Conservation (phyloP, 2,797 vertebrate species). For the Remorina albescens region DNA sequence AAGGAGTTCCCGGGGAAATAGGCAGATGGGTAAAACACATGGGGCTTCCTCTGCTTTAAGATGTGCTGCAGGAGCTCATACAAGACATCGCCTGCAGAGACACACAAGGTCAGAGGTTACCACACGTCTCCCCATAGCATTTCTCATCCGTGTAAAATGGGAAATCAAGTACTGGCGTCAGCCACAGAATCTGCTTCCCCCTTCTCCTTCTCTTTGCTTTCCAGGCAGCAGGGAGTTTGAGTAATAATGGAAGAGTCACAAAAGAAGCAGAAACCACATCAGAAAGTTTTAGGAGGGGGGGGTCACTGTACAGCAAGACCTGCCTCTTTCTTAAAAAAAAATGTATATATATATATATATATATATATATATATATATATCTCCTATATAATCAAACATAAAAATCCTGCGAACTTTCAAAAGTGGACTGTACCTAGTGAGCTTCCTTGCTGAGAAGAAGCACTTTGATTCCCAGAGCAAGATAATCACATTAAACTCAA, state of each 20-base stretch:
- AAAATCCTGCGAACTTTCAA: background rate
- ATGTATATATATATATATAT: no score
- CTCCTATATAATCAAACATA: constrained; percentile 15
- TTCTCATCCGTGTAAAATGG: constrained; percentile 1
- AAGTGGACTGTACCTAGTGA: background rate
- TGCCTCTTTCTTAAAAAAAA: constrained; percentile 18
- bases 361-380: no score
- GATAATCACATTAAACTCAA: background rate
- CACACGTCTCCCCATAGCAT: background rate
- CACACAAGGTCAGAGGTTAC: constrained; percentile 56
- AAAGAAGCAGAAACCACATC: background rate
- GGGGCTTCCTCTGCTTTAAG: constrained; percentile 95
- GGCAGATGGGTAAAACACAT: constrained; percentile 87
- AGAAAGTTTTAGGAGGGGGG: background rate
- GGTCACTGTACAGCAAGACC: background rate
- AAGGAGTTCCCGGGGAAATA: constrained; percentile 94
- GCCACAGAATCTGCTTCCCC: background rate
- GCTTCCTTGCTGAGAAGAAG: background rate
- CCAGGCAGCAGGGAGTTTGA: constrained; percentile 48
- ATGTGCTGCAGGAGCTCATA: constrained; percentile 98
- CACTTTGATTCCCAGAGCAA: background rate
- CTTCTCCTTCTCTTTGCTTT: constrained; percentile 41
- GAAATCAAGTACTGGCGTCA: constrained; percentile 22
- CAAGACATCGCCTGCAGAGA: constrained; percentile 91
- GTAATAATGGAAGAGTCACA: constrained; percentile 55